Evolutionary conservation across 2,888 invertebrate species (phyloP), one percentile per base, ranked within the genome.

Genomic region (Celastrina argiolus): DNA sequence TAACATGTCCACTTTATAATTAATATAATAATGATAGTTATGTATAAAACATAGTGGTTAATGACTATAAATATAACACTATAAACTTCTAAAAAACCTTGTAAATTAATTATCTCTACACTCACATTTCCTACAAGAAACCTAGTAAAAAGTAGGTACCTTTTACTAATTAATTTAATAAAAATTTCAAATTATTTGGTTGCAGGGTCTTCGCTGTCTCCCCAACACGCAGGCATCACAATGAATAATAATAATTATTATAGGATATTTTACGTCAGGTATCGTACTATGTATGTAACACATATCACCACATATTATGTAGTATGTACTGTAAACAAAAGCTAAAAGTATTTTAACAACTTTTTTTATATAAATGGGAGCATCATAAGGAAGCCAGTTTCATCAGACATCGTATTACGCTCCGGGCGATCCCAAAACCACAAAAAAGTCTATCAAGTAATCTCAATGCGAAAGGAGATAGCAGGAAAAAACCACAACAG

Each of bases 381-480:
- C 28, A 28, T 56, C 56, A 26, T 56, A 56, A 56, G 34, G 4
- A 7, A 34, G 58, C 58, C 16, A 12, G 51, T 51, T 51, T 18
- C 18, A 22, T 51, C 51, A 16, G 45, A 45, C 22, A 45, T 45
- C 10, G 58, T 31, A 58, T 58, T 58, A 34, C 28, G 34, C 58
- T 61, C 14, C 12, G 12, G 16, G 18, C 22, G 51, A 51, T 22
- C 51, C 51, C 36, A 16, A 61, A 36, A 34, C 36, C 36, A 36
- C 59, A 36, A 61, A 61, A 56, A 61, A 61, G 59, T 36, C 34
- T 36, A 61, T 18, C 36, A 39, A 61, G 59, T 36, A 36, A 61
- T 59, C 59, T 61, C 34, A 36, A 61, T 36, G 59, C 36, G 22
- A 61, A 61, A 61, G 59, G 36, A 36, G 59, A 59, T 59, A 59